Evolutionary conservation across 2,113 vertebrate species (phyloP).

Genomic region (Felis catus): F.catus_Fca126_mat1.0 CM031412.1:127728501-127729000

Average conservation of each 20-base stretch:
- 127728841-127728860: slow-evolving; percentile 8
- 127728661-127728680: slow-evolving; percentile 8
- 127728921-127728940: neutral
- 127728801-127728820: slow-evolving; percentile 47
- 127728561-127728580: slow-evolving; percentile 48
- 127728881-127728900: neutral
- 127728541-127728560: slow-evolving; percentile 46
- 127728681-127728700: slow-evolving; percentile 53
- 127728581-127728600: slow-evolving; percentile 16
- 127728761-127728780: slow-evolving; percentile 50
- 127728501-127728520: slow-evolving; percentile 4
- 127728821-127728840: neutral
- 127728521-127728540: slow-evolving; percentile 27
- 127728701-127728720: neutral
- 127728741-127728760: slow-evolving; percentile 50
- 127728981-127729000: slow-evolving; percentile 14
- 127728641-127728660: slow-evolving; percentile 40
- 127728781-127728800: slow-evolving; percentile 28
- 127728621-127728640: slow-evolving; percentile 18
- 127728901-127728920: neutral
- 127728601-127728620: neutral
- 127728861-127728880: neutral
- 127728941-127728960: neutral
- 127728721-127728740: slow-evolving; percentile 66
- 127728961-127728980: neutral